These are phyloP conservation scores for Parazoanthus darwini DNA, from an alignment of 92 coral and sea anemone genomes.

Conservation along the genomic window DNA sequence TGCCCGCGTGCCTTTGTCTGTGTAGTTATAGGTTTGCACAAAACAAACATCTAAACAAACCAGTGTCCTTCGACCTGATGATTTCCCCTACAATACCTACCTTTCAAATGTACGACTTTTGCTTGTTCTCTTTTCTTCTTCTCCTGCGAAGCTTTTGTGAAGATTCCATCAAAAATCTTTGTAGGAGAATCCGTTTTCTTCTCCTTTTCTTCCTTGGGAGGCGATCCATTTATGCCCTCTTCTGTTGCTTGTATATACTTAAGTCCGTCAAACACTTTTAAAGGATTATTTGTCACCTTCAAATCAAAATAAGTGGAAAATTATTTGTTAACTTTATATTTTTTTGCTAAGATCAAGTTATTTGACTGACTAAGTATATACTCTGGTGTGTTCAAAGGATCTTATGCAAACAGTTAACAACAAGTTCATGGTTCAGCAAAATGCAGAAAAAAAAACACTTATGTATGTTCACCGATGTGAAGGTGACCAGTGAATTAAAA, in stretches of 20 bases:
- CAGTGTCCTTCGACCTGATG: neutral
- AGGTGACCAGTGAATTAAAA: too few species aligned
- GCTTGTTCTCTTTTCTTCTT: neutral
- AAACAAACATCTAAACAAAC: neutral
- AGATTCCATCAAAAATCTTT: neutral
- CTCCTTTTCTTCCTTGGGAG: neutral
- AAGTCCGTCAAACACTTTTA: constrained; percentile 16
- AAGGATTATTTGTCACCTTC: neutral
- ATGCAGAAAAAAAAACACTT: too few species aligned
- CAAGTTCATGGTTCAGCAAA: too few species aligned
- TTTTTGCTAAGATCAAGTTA: neutral
- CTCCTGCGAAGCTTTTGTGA: neutral
- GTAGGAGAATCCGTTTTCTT: neutral
- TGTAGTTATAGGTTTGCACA: neutral
- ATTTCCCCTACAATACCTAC: neutral
- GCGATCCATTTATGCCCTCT: neutral
- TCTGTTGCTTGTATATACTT: neutral
- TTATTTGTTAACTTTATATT: neutral
- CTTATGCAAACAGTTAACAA: too few species aligned
- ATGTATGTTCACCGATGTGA: too few species aligned
- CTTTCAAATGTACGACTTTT: neutral
- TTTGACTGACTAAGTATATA: too few species aligned
- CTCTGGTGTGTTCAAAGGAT: too few species aligned
- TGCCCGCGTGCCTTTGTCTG: neutral
- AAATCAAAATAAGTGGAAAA: neutral